A percentile compares a stretch with the other conserved stretches of the same genome.
Conservation (phyloP, 2,113 vertebrate genomes). For the Prochilodus magdalenae region DNA sequence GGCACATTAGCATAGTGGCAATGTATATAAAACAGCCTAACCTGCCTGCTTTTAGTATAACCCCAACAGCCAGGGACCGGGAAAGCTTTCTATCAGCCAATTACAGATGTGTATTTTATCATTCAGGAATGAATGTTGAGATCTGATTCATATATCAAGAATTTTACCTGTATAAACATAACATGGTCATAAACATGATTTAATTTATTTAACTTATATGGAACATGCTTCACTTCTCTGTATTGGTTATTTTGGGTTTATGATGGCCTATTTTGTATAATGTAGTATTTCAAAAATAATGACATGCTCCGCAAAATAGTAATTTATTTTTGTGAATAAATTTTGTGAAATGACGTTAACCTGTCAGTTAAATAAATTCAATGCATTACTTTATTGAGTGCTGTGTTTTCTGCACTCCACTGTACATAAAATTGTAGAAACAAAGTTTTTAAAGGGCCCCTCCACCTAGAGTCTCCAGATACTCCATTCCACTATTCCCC, state of each 20-base stretch:
- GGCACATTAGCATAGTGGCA: constrained; percentile 17
- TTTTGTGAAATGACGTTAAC: too few species aligned
- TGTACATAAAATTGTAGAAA: too few species aligned
- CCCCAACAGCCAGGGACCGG: not conserved
- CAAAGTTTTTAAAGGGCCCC: not conserved
- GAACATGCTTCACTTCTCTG: not conserved
- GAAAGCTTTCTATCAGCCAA: not conserved
- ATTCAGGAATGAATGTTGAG: not conserved
- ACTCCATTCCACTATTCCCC: not conserved
- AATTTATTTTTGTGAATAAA: too few species aligned
- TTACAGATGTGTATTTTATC: not conserved
- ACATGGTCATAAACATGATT: too few species aligned
- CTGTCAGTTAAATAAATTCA: too few species aligned
- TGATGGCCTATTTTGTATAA: too few species aligned
- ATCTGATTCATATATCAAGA: not conserved
- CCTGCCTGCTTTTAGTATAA: not conserved
- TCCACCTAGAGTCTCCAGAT: not conserved
- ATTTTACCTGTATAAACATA: too few species aligned
- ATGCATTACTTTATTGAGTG: too few species aligned
- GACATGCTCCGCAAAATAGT: too few species aligned
- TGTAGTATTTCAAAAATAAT: too few species aligned
- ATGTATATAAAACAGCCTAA: not conserved
- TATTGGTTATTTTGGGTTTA: not conserved
- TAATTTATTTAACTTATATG: not conserved
- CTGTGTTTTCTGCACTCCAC: too few species aligned